phyloP scores from a whole-genome alignment of 2,888 invertebrate genomes.

The Pandemis cinnamomeana region DNA sequence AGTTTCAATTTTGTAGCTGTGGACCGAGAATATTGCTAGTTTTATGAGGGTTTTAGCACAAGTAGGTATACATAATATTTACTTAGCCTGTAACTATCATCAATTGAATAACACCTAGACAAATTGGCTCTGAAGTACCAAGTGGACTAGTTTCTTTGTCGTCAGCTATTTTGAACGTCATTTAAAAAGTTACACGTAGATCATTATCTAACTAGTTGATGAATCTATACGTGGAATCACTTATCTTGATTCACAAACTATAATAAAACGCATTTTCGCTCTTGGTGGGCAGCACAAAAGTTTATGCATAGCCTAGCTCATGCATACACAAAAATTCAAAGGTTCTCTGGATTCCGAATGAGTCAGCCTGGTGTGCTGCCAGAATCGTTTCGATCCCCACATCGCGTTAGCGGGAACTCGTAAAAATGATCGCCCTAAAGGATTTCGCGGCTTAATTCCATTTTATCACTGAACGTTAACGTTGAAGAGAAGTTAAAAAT shows the following conservation, averaged over 20 bases:
- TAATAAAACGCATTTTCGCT: neutral
- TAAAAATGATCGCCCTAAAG: constrained; percentile 37
- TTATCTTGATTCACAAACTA: too few species aligned
- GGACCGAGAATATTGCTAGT: neutral
- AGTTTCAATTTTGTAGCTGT: too few species aligned
- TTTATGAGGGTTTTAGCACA: neutral
- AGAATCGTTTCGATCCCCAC: constrained; percentile 18
- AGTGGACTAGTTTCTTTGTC: too few species aligned
- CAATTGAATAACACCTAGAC: too few species aligned
- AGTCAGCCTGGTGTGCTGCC: constrained; percentile 30
- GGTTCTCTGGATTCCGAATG: constrained; percentile 10
- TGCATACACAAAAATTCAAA: constrained; percentile 31
- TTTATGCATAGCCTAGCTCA: neutral
- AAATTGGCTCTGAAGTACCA: too few species aligned
- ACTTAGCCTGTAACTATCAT: too few species aligned
- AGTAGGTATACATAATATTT: neutral
- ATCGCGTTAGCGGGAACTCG: constrained; percentile 23
- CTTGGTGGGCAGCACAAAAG: neutral
- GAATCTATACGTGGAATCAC: too few species aligned
- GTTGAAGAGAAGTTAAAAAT: constrained; percentile 39
- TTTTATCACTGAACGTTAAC: constrained; percentile 37
- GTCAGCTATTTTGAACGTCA: too few species aligned
- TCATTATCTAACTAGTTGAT: too few species aligned
- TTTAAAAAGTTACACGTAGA: too few species aligned
- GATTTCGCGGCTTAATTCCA: constrained; percentile 36